A percentile compares a stretch with the other conserved stretches of the same genome.
Evolutionary conservation across 2,797 vertebrate species (phyloP).

Genomic region (Helarctos malayanus): DNA sequence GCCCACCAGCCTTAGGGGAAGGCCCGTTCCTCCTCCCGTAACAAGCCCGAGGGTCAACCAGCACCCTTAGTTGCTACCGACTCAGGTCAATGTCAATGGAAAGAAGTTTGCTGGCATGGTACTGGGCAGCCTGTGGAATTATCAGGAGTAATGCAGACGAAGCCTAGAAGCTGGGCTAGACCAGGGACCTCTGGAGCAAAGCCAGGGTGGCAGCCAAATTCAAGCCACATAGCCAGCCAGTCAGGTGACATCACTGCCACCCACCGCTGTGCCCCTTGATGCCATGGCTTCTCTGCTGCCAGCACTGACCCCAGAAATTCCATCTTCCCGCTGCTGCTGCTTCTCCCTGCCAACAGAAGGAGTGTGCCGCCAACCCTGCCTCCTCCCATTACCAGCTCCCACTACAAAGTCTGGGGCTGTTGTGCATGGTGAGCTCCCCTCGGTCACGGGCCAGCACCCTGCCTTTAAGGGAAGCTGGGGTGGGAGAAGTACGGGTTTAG

Average conservation of each 20-base stretch:
- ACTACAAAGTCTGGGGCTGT: fast-evolving
- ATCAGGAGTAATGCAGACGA: neutral
- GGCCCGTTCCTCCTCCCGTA: neutral
- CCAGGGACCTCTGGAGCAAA: neutral
- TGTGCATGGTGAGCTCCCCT: fast-evolving
- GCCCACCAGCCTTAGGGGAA: too few relatives aligned
- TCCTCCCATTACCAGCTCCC: neutral
- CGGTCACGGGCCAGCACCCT: neutral
- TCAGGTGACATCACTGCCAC: neutral
- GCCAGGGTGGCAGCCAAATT: neutral
- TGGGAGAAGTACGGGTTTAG: too few relatives aligned
- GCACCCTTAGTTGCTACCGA: neutral
- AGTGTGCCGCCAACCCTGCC: neutral
- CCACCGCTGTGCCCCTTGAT: neutral
- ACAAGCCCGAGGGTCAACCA: fast-evolving
- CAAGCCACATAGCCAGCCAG: neutral
- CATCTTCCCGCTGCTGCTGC: neutral
- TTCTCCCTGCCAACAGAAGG: too few relatives aligned
- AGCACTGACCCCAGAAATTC: neutral
- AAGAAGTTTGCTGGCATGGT: neutral
- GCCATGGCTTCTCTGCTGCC: neutral
- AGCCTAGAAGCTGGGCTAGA: neutral
- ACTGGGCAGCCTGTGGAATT: neutral
- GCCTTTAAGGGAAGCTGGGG: too few relatives aligned
- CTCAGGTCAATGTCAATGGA: neutral